Evolutionary conservation across 2,888 invertebrate species (phyloP), one percentile per base, ranked within the genome.

Genomic region (Lasiommata megera): DNA sequence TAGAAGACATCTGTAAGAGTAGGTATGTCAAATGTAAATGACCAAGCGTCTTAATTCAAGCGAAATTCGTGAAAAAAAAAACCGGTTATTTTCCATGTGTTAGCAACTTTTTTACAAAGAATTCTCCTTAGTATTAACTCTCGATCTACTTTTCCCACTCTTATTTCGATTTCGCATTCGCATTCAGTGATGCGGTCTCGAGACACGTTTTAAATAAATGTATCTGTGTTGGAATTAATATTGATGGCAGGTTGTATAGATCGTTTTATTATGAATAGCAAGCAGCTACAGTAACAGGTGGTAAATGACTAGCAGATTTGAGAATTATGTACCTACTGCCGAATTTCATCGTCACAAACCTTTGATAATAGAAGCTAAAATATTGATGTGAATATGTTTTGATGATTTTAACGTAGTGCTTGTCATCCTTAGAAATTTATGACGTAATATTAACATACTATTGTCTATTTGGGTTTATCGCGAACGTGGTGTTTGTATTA

Each of bases 181-280:
- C 44, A 46, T 46, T 46, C 46, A 46, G 12, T 14, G 46, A 31
- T 31, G 46, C 46, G 29, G 29, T 14, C 29, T 16, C 31, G 46
- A 46, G 46, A 16, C 46, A 28, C 11, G 46, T 46, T 46, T 46
- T 31, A 46, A 46, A 46, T 46, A 46, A 41, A 46, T 31, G 31
- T 31, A 31, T 31, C 16, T 11, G 2, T 16, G 29, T 29, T 29
- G 28, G 14, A 12, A 44, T 29, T 46, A 29, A 46, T 29, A 46
- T 46, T 46, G 46, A 31, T 31, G 16, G 11, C 29, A 5, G 9
- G 31, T 16, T 46, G 31, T 46, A 31, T 17, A 46, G 9, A 28
- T 16, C 9, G 31, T 31, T 16, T 46, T 31, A 46, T 46, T 29
- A 16, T 28, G 16, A 31, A 46, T 46, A 14, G 37, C 14, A 14